Base-by-base conservation (phyloP, 2,113 vertebrate genomes). In the Ammodytes marinus region DNA sequence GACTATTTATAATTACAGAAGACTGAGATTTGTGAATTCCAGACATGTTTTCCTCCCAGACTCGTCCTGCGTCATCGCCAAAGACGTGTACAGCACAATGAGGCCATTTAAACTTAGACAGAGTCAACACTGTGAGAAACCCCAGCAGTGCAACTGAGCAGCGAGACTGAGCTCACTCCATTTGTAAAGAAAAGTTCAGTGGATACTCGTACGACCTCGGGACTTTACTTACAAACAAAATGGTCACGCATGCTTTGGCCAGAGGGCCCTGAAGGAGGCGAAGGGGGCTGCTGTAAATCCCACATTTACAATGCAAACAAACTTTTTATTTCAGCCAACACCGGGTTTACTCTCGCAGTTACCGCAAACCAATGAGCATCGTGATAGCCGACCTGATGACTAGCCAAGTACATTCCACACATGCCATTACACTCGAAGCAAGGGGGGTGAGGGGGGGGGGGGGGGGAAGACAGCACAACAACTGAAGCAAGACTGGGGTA, bases 341-440 rank as follows among this genome's bases (percentile, higher is more conserved):
- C 61, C 1, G 27, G 79, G 71, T 85, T 86, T 86, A 83, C 80
- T 74, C 85, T 87, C 61, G 65, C 79, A 77, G 77, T 61, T 73
- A 75, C 66, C 53, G 8, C 77, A 84, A 88, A 85, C 75, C 72
- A 80, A 53, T 19, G 46, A 89, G 70, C 61, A 79, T 58, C 78
- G 60, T 49, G 83, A 90, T 82, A 84, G 75, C 77, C 12, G 60
- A 59, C 74, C 75, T 77, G 92, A 91, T 89, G 90, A 88, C 86
- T 17, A 77, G 72, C 86, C 87, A 81, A 84, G 85, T 82, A 54
- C 94, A 95, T 95, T 95, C 94, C 92, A 84, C 17, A 12, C 92
- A 94, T 95, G 68, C 94, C 94, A 79, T 81, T 82, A 79, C 77
- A 89, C 40, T 71, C 75, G 88, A 59, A 88, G 82, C 76, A 69